Evolutionary conservation across 2,113 vertebrate genomes (phyloP).

Genomic region (Chauna torquata): DNA sequence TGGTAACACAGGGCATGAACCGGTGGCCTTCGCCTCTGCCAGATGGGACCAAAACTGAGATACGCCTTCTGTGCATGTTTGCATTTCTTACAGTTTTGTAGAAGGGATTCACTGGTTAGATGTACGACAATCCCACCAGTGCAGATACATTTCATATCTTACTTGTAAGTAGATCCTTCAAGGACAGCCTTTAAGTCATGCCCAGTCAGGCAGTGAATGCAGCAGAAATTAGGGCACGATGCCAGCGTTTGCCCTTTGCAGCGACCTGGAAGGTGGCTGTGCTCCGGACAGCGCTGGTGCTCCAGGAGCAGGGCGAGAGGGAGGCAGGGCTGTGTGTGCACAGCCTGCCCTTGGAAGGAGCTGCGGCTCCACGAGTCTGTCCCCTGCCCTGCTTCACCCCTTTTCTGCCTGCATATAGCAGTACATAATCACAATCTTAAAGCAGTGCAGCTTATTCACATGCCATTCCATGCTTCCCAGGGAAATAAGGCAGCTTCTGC

Average conservation of each 20-base stretch:
- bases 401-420: not conserved
- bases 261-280: too few species aligned
- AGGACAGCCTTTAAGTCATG: not conserved
- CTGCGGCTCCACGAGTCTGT: accelerated
- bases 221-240: not conserved
- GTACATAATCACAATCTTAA: not conserved
- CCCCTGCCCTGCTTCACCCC: not conserved
- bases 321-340: not conserved
- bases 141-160: not conserved
- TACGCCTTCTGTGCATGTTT: not conserved
- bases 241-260: too few species aligned
- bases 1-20: not conserved
- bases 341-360: not conserved
- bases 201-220: not conserved
- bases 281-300: not conserved
- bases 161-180: not conserved
- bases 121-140: not conserved
- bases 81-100: not conserved
- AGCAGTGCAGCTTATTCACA: not conserved
- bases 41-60: not conserved
- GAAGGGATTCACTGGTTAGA: not conserved
- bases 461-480: not conserved
- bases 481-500: not conserved
- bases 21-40: not conserved
- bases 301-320: not conserved